These are phyloP conservation scores for Colletes latitarsis DNA, from an alignment of 1,140 invertebrate species.

Conservation along the genomic window DNA sequence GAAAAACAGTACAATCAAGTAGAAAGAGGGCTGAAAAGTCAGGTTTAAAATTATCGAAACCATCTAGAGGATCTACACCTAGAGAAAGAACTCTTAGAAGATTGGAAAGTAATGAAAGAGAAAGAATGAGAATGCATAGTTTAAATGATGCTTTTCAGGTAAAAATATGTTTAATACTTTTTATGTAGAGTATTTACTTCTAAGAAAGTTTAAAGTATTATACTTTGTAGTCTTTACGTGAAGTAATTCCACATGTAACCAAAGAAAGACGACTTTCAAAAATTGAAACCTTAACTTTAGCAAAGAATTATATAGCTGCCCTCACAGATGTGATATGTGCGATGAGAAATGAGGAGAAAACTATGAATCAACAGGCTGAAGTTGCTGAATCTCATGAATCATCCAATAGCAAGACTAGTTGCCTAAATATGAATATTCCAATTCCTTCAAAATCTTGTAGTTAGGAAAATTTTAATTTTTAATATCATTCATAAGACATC, in stretches of 20 bases:
- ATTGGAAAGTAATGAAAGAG: conserved; percentile 95
- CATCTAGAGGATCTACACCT: conserved; percentile 59
- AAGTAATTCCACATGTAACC: conserved; percentile 95
- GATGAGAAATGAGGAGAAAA: conserved; percentile 83
- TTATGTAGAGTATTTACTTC: background rate
- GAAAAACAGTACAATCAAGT: conserved; percentile 43
- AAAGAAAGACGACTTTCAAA: conserved; percentile 93
- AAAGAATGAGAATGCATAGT: conserved; percentile 95
- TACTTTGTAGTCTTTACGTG: conserved; percentile 88
- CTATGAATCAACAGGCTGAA: conserved; percentile 53
- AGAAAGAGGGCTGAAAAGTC: conserved; percentile 57
- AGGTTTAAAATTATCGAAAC: conserved; percentile 63
- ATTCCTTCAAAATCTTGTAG: conserved; percentile 66
- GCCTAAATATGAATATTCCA: conserved; percentile 62
- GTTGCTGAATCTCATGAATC: conserved; percentile 43
- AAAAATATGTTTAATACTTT: conserved; percentile 49
- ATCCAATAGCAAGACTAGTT: conserved; percentile 49
- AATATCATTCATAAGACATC: conserved; percentile 41
- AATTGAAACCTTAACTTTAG: conserved; percentile 94
- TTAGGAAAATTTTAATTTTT: conserved; percentile 54
- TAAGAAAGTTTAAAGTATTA: background rate
- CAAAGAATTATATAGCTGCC: conserved; percentile 96
- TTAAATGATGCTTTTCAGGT: conserved; percentile 96
- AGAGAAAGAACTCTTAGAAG: conserved; percentile 91
- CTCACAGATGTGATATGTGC: conserved; percentile 93